Conservation (phyloP, 2,113 vertebrate genomes). For the Muntiacus reevesi region DNA sequence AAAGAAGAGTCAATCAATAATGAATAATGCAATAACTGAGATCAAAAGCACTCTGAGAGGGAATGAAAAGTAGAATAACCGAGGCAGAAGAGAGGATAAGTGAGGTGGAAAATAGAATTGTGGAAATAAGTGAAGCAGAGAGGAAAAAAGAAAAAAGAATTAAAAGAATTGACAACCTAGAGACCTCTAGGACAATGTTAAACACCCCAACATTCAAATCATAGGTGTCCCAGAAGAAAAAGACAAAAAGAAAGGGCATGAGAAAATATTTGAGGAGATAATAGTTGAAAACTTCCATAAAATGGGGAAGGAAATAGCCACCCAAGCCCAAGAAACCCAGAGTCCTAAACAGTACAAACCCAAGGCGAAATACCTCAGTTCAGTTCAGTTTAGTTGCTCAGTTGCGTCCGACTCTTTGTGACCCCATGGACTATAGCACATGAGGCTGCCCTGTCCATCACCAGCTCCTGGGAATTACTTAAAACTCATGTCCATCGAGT, state of each 20-base stretch:
- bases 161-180: neutral
- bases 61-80: neutral
- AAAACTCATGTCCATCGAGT: neutral
- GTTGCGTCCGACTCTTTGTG: neutral
- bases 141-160: neutral
- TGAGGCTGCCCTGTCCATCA: neutral
- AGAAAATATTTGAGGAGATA: neutral
- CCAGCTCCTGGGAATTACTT: neutral
- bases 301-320: neutral
- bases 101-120: neutral
- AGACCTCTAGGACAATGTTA: neutral
- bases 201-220: neutral
- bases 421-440: neutral
- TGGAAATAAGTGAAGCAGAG: neutral
- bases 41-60: neutral
- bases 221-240: neutral
- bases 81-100: neutral
- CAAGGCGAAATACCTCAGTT: neutral
- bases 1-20: neutral
- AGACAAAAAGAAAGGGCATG: neutral
- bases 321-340: neutral
- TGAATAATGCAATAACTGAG: neutral
- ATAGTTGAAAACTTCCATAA: neutral
- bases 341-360: neutral
- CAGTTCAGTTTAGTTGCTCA: neutral